Percentiles rank a stretch among this genome's conserved stretches.
phyloP scores from a whole-genome alignment of 2,888 invertebrate species.

The Agrochola lota region DNA sequence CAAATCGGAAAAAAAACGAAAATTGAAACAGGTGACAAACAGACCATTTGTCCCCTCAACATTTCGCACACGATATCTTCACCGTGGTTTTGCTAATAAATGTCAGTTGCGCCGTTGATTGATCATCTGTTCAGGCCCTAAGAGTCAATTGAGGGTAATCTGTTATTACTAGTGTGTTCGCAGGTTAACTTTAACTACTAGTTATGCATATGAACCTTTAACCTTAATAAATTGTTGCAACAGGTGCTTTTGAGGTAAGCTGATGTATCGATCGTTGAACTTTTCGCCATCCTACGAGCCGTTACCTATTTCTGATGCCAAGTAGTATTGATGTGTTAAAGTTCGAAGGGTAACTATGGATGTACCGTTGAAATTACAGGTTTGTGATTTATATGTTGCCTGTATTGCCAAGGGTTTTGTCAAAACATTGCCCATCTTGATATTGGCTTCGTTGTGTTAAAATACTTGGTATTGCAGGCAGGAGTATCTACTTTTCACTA shows the following conservation, averaged over 20 bases:
- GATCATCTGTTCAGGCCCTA: conserved; percentile 25
- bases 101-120: conserved; percentile 39
- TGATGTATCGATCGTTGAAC: conserved; percentile 38
- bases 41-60: background rate
- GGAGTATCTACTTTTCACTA: background rate
- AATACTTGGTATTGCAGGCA: background rate
- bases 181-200: conserved; percentile 23
- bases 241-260: conserved; percentile 8
- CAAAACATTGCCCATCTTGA: background rate
- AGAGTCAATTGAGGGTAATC: conserved; percentile 61
- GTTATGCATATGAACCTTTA: conserved; percentile 30
- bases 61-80: background rate
- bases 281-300: conserved; percentile 15
- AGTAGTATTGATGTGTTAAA: conserved; percentile 8
- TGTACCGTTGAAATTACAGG: background rate
- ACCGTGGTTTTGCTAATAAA: conserved; percentile 29
- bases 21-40: background rate
- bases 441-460: background rate
- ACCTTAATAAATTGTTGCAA: conserved; percentile 36
- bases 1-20: no score
- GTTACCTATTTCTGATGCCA: conserved; percentile 4
- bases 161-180: conserved; percentile 36
- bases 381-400: background rate
- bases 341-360: conserved; percentile 2
- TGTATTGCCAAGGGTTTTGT: background rate